These are phyloP conservation scores for Anolis carolinensis DNA, from an alignment of 2,113 vertebrate species.

Conservation along the genomic window DNA sequence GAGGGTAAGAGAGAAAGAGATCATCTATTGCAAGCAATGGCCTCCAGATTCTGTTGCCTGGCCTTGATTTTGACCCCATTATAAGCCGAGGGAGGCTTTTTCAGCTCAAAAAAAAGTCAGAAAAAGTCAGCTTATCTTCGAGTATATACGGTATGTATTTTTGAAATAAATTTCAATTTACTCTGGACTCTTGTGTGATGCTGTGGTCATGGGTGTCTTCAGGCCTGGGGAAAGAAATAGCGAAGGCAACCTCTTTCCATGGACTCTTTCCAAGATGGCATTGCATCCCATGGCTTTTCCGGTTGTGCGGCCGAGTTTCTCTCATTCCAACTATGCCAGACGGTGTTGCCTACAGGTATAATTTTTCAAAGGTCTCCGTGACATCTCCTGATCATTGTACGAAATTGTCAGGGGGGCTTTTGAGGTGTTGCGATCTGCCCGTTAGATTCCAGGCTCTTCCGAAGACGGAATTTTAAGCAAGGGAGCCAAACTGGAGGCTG, in stretches of 20 bases:
- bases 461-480: slow-evolving; percentile 37
- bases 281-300: background rate
- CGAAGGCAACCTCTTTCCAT: background rate
- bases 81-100: too few species aligned
- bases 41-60: too few species aligned
- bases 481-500: slow-evolving; percentile 15
- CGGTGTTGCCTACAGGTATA: slow-evolving; percentile 16
- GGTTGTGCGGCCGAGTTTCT: slow-evolving; percentile 5
- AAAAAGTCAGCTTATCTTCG: too few species aligned
- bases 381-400: slow-evolving; percentile 41
- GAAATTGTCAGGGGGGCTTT: slow-evolving; percentile 47
- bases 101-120: too few species aligned
- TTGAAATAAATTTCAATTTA: too few species aligned
- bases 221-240: background rate
- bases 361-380: slow-evolving; percentile 37
- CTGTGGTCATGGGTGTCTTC: too few species aligned
- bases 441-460: slow-evolving; percentile 29
- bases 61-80: too few species aligned
- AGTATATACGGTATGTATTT: too few species aligned
- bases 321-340: slow-evolving; percentile 11
- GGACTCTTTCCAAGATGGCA: too few species aligned
- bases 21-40: too few species aligned
- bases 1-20: too few species aligned
- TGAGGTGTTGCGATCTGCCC: slow-evolving; percentile 7
- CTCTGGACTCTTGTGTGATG: too few species aligned